Evolutionary conservation across 2,888 invertebrate genomes (phyloP), one percentile per base, ranked within the genome.

Genomic region (Drosophila eohydei): DNA sequence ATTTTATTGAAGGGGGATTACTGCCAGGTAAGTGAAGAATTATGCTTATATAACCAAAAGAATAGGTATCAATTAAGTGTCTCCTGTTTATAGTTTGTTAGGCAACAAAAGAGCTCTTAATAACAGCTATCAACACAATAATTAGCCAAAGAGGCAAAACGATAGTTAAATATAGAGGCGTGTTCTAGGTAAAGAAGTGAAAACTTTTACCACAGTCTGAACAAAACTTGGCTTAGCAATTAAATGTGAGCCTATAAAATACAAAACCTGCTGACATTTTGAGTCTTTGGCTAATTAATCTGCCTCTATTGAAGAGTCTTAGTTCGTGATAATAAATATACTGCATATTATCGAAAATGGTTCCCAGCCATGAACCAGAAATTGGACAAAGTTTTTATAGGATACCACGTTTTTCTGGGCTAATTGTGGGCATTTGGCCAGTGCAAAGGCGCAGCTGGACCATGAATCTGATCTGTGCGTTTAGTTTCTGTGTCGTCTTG

Each of bases 401-500:
- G 30, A 81, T 92, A 62, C 91, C 91, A 12, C 89, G 83, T 57
- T 58, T 91, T 60, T 75, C 88, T 9, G 87, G 86, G 11, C 64
- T 59, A n/a, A 68, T 90, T 55, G 78, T 90, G 26, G 93, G 92
- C 34, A 87, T 91, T 74, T 92, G 92, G 92, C 92, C 92, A 3
- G 76, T 80, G 48, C 50, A 56, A 4, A 44, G 65, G 26, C 77
- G 78, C 14, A 79, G 74, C 26, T 80, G 78, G 60, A 30, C 71
- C 14, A 64, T 52, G 21, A 78, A 82, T 30, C 38, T 90, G 32
- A 76, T 80, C 30, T 90, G 89, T 51, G 61, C 50, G 4, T 74
- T 91, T 28, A 88, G 85, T 66, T 74, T 81, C 28, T 59, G 79
- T 41, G 87, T 81, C 40, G 80, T 92, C n/a, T 74, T 82, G 4